A percentile compares a stretch with the other conserved stretches of the same genome.
These are phyloP conservation scores for Struthio camelus DNA, from an alignment of 2,113 vertebrate species.

Conservation along the genomic window DNA sequence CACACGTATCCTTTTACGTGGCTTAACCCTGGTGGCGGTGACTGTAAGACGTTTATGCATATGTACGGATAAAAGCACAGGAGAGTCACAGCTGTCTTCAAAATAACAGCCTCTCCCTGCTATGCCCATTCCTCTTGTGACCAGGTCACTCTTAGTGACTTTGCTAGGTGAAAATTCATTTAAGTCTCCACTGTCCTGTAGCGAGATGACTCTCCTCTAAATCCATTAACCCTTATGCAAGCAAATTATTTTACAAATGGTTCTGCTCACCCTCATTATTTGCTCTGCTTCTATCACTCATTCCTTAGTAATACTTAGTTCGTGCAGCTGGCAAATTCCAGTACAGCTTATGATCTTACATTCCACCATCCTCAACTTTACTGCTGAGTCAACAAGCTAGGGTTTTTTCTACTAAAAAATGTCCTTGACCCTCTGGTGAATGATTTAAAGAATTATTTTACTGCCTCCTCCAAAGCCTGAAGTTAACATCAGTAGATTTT, in stretches of 20 bases:
- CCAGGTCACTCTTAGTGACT: not conserved
- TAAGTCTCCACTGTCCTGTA: not conserved
- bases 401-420: not conserved
- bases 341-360: not conserved
- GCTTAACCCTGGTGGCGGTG: not conserved
- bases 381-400: not conserved
- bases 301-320: not conserved
- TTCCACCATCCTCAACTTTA: not conserved
- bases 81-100: not conserved
- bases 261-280: not conserved
- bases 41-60: not conserved
- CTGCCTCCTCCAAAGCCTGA: not conserved
- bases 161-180: not conserved
- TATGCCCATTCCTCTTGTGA: not conserved
- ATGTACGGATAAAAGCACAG: not conserved
- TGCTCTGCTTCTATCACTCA: not conserved
- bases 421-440: not conserved
- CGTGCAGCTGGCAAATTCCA: not conserved
- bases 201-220: not conserved
- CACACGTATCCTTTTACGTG: not conserved
- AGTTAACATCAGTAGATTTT: not conserved
- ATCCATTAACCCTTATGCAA: not conserved
- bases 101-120: not conserved
- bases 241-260: not conserved
- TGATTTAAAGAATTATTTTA: not conserved